A percentile compares a stretch with the other conserved stretches of the same genome.
Conservation (phyloP, 2,113 vertebrate genomes). For the Colaptes auratus region DNA sequence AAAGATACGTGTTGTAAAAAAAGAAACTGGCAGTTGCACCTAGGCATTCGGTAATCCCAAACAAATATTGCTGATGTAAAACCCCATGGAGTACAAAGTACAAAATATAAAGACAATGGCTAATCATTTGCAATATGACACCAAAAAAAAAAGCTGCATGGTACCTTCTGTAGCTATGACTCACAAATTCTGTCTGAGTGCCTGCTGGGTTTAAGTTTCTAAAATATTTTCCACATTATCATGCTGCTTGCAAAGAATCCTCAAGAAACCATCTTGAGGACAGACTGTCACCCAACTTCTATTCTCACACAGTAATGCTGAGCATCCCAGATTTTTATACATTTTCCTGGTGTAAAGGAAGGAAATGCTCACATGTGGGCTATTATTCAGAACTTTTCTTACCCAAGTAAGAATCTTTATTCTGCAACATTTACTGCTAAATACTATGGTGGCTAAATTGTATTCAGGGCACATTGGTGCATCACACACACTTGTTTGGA, state of each 20-base stretch:
- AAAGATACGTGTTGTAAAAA: not conserved
- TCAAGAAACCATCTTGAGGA: not conserved
- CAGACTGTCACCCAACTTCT: not conserved
- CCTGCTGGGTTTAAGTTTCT: not conserved
- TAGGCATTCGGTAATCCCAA: not conserved
- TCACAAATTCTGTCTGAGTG: not conserved
- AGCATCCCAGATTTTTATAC: not conserved
- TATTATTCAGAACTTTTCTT: not conserved
- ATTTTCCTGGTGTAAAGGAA: not conserved
- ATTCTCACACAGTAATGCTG: not conserved
- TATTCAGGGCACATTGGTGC: not conserved
- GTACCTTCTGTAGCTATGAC: not conserved
- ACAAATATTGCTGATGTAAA: not conserved
- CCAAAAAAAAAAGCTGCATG: rapidly evolving
- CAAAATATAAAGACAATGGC: not conserved
- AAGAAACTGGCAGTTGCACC: rapidly evolving
- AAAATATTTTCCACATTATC: not conserved
- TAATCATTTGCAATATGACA: not conserved
- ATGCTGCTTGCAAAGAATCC: not conserved
- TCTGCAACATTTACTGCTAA: not conserved
- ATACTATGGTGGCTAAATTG: not conserved
- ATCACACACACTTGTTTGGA: not conserved
- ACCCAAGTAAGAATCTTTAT: not conserved
- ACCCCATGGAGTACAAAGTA: rapidly evolving
- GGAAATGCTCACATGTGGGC: not conserved